Conservation (phyloP, 2,888 invertebrate species). For the Laothoe populi region DNA sequence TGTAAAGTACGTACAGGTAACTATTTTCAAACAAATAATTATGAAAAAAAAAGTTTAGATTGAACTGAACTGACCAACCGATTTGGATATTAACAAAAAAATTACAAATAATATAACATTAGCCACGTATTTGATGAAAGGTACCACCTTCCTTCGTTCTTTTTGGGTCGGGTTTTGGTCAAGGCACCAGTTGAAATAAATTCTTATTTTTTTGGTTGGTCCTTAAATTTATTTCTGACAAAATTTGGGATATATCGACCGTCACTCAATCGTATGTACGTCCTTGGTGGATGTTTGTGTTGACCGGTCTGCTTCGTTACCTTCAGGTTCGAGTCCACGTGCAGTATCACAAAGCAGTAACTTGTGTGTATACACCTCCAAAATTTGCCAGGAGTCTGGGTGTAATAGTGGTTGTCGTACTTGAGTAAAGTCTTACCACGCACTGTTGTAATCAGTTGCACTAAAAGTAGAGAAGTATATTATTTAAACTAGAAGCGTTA, state of each 20-base stretch:
- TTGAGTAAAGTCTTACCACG: slow-evolving; percentile 42
- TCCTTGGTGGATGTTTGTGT: slow-evolving; percentile 45
- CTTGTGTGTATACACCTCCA: slow-evolving; percentile 60
- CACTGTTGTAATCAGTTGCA: slow-evolving; percentile 44
- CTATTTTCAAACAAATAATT: too few species aligned
- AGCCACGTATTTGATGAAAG: too few species aligned
- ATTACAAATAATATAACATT: too few species aligned
- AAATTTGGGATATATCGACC: slow-evolving; percentile 31
- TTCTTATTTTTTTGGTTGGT: background rate
- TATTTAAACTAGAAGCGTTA: background rate
- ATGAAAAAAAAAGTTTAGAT: too few species aligned
- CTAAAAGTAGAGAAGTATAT: slow-evolving; percentile 38
- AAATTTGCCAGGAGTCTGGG: slow-evolving; percentile 39
- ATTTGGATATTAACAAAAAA: too few species aligned
- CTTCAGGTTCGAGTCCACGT: slow-evolving; percentile 35
- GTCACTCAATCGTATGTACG: slow-evolving; percentile 28
- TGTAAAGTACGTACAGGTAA: too few species aligned
- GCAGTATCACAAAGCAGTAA: slow-evolving; percentile 46
- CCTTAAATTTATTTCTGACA: background rate
- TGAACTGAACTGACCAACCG: too few species aligned
- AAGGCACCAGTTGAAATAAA: too few species aligned
- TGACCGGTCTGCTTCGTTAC: slow-evolving; percentile 34
- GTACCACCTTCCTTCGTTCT: too few species aligned
- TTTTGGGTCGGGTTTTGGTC: too few species aligned
- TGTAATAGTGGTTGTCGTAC: slow-evolving; percentile 49